Conservation (phyloP, 2,797 vertebrate genomes). For the Sitta carolinensis region DNA sequence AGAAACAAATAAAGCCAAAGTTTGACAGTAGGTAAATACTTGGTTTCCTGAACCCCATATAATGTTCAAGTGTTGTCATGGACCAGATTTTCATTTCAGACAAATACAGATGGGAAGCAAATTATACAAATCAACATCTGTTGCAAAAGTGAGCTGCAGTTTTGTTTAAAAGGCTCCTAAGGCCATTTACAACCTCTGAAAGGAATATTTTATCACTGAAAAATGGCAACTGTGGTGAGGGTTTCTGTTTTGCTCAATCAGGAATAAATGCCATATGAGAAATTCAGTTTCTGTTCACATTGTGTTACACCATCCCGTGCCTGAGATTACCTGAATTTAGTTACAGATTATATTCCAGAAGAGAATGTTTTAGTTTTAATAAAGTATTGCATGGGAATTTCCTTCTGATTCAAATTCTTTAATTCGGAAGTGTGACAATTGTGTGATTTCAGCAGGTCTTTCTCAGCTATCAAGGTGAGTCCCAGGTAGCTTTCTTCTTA, state of each 20-base stretch:
- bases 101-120: background rate
- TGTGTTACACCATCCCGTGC: background rate
- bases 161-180: background rate
- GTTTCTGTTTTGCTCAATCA: background rate
- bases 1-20: background rate
- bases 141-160: background rate
- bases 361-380: background rate
- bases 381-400: background rate
- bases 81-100: background rate
- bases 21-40: background rate
- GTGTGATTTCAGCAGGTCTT: background rate
- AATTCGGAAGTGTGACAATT: background rate
- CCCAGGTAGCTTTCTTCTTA: background rate
- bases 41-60: background rate
- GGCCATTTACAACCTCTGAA: background rate
- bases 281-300: background rate
- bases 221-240: background rate
- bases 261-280: background rate
- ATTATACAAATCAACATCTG: background rate
- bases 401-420: background rate
- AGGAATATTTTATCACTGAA: background rate
- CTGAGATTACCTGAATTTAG: background rate
- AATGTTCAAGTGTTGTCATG: background rate
- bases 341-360: background rate
- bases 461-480: background rate